phyloP scores from a whole-genome alignment of 1,140 invertebrate genomes.

The Orchesella cincta region DNA sequence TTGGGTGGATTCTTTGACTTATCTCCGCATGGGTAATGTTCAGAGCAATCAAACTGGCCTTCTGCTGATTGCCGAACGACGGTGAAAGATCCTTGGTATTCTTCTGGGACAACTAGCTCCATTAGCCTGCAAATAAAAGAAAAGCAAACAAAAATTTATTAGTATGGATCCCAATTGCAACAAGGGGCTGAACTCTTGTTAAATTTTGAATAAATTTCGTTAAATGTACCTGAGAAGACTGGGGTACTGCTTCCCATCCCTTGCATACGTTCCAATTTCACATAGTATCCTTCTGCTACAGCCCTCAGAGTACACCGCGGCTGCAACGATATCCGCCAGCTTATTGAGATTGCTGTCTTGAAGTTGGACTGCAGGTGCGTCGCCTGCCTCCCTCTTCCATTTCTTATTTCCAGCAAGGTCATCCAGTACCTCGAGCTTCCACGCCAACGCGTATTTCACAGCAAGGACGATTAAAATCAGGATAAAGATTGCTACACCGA shows the following conservation, averaged over 20 bases:
- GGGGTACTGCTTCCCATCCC: constrained; percentile 4
- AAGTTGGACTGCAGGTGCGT: neutral
- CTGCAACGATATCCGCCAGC: neutral
- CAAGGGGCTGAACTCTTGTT: neutral
- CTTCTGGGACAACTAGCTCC: constrained; percentile 6
- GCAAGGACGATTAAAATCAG: constrained; percentile 45
- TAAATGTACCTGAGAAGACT: neutral
- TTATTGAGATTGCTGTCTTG: neutral
- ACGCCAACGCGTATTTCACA: constrained; percentile 44
- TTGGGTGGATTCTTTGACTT: neutral
- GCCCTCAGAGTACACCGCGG: constrained; percentile 1
- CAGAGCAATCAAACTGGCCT: neutral
- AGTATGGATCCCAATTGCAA: too few relatives aligned
- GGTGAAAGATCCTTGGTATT: neutral
- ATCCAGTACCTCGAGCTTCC: constrained; percentile 33
- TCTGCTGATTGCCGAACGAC: neutral
- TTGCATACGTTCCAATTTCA: constrained; percentile 2
- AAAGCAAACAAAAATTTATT: neutral
- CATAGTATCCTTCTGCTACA: constrained; percentile 2
- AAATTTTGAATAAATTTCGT: neutral
- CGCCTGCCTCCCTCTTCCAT: neutral
- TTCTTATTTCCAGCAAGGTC: neutral
- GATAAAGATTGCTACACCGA: constrained; percentile 45
- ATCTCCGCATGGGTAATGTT: constrained; percentile 2
- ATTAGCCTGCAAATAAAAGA: constrained; percentile 14